A percentile compares a stretch with the other conserved stretches of the same genome.
phyloP scores from a whole-genome alignment of 2,797 vertebrate genomes.

The Sebastes trivittatus region DNA sequence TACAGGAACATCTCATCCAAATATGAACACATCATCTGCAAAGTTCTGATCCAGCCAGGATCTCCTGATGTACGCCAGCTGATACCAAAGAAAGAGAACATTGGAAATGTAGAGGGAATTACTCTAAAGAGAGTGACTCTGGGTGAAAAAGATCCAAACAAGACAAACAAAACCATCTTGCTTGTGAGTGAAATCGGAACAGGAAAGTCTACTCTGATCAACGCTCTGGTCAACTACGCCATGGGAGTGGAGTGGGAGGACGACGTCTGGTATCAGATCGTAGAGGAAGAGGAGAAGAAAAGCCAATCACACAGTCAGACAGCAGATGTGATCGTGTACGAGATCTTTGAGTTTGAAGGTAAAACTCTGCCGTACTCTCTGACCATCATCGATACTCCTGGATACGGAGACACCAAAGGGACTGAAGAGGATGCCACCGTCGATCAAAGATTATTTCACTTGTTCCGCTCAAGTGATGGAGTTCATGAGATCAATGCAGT shows the following conservation, averaged over 20 bases:
- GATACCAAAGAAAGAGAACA: too few relatives aligned
- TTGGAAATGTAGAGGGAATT: too few relatives aligned
- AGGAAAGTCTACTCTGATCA: background rate
- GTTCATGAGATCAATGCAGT: background rate
- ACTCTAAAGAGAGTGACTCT: too few relatives aligned
- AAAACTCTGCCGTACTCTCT: conserved; percentile 19
- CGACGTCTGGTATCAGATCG: background rate
- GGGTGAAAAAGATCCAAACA: too few relatives aligned
- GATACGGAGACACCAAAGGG: background rate
- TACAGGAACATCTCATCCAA: too few relatives aligned
- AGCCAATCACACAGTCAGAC: background rate
- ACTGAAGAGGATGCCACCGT: accelerated
- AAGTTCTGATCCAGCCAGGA: too few relatives aligned
- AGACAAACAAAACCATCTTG: too few relatives aligned
- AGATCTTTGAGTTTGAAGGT: conserved; percentile 7
- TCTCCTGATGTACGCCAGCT: accelerated
- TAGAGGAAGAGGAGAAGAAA: accelerated
- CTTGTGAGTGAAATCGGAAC: background rate
- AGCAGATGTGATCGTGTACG: conserved; percentile 12
- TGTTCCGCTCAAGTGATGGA: background rate
- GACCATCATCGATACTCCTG: conserved; percentile 37
- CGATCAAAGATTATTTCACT: background rate
- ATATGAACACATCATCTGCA: too few relatives aligned
- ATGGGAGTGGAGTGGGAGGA: conserved; percentile 15
- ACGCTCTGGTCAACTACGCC: conserved; percentile 10